Base-by-base conservation (phyloP, 1,140 invertebrate genomes). In the Trichonephila clavipes region DNA sequence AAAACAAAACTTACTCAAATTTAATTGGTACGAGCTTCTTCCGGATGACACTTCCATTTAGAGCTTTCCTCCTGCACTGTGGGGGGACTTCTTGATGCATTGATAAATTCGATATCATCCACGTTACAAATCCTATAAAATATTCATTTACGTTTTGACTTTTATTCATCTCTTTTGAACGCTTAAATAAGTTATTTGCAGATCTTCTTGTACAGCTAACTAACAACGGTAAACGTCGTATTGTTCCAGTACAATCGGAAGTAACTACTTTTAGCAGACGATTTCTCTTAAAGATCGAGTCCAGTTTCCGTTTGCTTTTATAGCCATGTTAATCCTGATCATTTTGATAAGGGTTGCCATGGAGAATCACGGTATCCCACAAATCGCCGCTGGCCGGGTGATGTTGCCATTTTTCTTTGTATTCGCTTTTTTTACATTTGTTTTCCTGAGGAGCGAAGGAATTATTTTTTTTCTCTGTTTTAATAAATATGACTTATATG, bases 51-150 rank as follows among this genome's bases (percentile, higher is more conserved):
- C 58, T 92, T 18, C n/a, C 14, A 14, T 62, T 10, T 2, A 88
- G 16, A 14, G 69, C 24, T 90, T 88, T 88, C 28, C 89, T 83
- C n/a, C 81, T 18, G 19, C 90, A 83, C 5, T 92, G 90, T 8
- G 90, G 61, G 21, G 72, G 72, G 12, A 58, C n/a, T 21, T 44
- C 21, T 59, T 77, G 69, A 44, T 92, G 51, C 77, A 85, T 92
- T 28, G 90, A 83, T 28, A 92, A 92, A 92, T 85, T 83, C 14
- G 90, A 92, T 81, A 92, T 69, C 51, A 92, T 92, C 90, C 90
- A 92, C 18, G 90, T 62, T 24, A 51, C 34, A 66, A 66, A 83
- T 18, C 90, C 81, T 28, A 92, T 51, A 34, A 92, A 92, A 92
- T 85, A 85, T 21, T 92, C 90, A 92, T 92, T 92, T 28, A 92